These are phyloP conservation scores for Drosophila mercatorum DNA, from an alignment of 2,888 invertebrate genomes.

Conservation along the genomic window DNA sequence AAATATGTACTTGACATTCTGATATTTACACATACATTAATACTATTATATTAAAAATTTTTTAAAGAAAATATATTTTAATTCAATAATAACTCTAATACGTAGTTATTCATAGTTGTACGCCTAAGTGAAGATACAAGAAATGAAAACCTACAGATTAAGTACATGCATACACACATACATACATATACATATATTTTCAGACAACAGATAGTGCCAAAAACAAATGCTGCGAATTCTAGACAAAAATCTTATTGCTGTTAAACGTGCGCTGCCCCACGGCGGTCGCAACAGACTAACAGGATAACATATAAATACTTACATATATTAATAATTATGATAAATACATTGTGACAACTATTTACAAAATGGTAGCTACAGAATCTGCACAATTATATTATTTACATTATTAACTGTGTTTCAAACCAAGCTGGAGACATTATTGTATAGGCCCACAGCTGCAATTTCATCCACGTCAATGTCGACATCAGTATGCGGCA, in stretches of 20 bases:
- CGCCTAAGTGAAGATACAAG: conserved; percentile 21
- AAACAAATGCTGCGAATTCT: conserved; percentile 40
- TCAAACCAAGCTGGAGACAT: conserved; percentile 67
- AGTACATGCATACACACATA: conserved; percentile 25
- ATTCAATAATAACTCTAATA: conserved; percentile 57
- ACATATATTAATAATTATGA: conserved; percentile 42
- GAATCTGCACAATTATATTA: conserved; percentile 36
- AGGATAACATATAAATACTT: conserved; percentile 36
- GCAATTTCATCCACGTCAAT: conserved; percentile 58
- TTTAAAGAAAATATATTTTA: conserved; percentile 71
- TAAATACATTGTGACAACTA: conserved; percentile 62
- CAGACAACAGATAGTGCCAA: conserved; percentile 57
- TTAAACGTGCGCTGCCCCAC: conserved; percentile 19
- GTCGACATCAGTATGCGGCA: conserved; percentile 37
- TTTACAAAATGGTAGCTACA: conserved; percentile 50
- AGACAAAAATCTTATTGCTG: conserved; percentile 23
- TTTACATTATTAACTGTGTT: conserved; percentile 19
- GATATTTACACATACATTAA: conserved; percentile 76
- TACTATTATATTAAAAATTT: conserved; percentile 72
- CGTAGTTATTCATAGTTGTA: conserved; percentile 48
- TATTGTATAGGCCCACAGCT: conserved; percentile 64
- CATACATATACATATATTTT: conserved; percentile 36
- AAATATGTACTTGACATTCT: conserved; percentile 80
- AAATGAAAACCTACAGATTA: conserved; percentile 18
- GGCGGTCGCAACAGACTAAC: conserved; percentile 28